Conservation (phyloP, 2,113 vertebrate genomes). For the Urocolius indicus region DNA sequence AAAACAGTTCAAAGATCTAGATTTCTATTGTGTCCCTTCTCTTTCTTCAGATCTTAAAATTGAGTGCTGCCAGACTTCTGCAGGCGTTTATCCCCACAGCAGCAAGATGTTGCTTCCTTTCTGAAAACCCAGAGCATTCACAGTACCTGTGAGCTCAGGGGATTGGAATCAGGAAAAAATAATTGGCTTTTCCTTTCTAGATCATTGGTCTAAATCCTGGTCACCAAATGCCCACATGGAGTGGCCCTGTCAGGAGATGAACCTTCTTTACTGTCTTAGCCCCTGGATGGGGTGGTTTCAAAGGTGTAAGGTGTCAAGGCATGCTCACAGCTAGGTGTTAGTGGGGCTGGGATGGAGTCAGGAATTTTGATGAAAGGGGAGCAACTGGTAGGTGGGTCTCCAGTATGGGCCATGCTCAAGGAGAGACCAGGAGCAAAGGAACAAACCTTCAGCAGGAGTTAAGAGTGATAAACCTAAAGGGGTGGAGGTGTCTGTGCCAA, state of each 20-base stretch:
- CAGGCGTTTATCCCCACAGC: neutral
- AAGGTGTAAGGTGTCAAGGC: neutral
- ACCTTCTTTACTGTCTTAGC: neutral
- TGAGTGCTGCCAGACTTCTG: constrained; percentile 1
- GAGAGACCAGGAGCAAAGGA: neutral
- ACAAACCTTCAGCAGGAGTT: neutral
- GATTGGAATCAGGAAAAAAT: neutral
- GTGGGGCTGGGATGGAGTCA: neutral
- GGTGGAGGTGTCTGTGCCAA: neutral
- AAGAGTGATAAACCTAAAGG: neutral
- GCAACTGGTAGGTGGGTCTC: neutral
- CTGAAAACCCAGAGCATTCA: neutral
- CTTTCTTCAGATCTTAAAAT: neutral
- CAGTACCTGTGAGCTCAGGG: neutral
- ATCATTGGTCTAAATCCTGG: neutral
- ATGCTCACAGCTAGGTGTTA: neutral
- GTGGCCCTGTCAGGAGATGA: neutral
- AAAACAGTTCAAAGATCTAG: neutral
- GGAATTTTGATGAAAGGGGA: neutral
- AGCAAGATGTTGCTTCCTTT: neutral
- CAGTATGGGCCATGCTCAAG: neutral
- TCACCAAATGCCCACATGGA: fast-evolving
- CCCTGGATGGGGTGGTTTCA: fast-evolving
- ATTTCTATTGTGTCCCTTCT: neutral
- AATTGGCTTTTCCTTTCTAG: neutral